phyloP scores from a whole-genome alignment of 2,113 vertebrate species.

The Oceanodroma tethys region DNA sequence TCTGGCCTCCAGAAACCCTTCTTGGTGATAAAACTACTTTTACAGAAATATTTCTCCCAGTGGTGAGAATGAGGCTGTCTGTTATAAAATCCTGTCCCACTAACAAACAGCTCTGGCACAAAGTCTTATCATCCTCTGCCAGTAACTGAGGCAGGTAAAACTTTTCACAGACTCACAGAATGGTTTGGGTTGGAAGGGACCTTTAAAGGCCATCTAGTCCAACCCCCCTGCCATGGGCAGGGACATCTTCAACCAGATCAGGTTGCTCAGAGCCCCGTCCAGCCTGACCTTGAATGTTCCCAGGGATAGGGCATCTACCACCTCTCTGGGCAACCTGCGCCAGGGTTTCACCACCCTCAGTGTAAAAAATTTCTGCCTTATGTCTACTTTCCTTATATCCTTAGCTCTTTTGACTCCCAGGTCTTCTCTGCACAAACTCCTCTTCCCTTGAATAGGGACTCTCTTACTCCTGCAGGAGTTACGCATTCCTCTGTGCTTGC shows the following conservation, averaged over 20 bases:
- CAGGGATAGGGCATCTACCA: not conserved
- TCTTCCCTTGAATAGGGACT: not conserved
- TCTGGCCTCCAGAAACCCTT: not conserved
- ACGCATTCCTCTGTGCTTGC: not conserved
- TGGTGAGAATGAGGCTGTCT: not conserved
- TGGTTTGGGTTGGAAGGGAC: not conserved
- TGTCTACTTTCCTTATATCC: not conserved
- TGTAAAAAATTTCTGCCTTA: accelerated
- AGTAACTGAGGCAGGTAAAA: not conserved
- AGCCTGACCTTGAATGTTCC: too few relatives aligned
- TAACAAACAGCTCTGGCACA: not conserved
- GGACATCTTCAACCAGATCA: not conserved
- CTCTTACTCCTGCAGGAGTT: not conserved
- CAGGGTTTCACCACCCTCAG: accelerated
- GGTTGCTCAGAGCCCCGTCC: not conserved
- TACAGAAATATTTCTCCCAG: not conserved
- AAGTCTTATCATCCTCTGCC: not conserved
- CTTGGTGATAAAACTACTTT: not conserved
- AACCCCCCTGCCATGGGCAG: accelerated
- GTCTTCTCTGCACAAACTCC: not conserved
- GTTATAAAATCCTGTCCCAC: not conserved
- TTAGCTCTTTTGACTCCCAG: not conserved
- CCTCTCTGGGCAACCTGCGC: not conserved
- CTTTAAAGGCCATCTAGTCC: not conserved
- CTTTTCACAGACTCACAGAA: not conserved